Conservation (phyloP, 2,113 vertebrate species). For the Zosterops hypoxanthus region DNA sequence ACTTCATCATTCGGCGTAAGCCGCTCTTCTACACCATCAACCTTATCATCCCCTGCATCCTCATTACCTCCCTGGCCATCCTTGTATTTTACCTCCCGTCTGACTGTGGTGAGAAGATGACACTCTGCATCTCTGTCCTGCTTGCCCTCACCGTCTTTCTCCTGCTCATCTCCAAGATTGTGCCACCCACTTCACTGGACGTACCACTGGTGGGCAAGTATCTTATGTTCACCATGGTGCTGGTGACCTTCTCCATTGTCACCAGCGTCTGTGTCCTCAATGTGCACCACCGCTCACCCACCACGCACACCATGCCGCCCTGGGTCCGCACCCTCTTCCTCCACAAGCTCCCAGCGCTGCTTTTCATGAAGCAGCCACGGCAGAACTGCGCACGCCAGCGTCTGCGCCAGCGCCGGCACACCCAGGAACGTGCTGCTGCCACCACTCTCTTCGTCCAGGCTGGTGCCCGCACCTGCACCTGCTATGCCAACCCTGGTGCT, state of each 20-base stretch:
- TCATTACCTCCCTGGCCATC: conserved; percentile 94
- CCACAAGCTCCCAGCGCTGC: conserved; percentile 87
- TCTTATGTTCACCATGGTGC: conserved; percentile 98
- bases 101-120: conserved; percentile 97
- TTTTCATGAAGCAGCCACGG: conserved; percentile 93
- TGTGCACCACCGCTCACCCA: conserved; percentile 93
- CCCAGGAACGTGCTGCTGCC: conserved; percentile 44
- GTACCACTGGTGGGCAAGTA: conserved; percentile 95
- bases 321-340: conserved; percentile 94
- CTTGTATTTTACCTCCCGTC: conserved; percentile 95
- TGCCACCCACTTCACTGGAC: conserved; percentile 92
- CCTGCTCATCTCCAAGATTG: conserved; percentile 95
- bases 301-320: conserved; percentile 95
- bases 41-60: conserved; percentile 93
- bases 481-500: conserved; percentile 84
- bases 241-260: conserved; percentile 96
- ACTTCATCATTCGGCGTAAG: conserved; percentile 95
- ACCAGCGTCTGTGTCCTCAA: conserved; percentile 96
- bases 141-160: conserved; percentile 95
- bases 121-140: conserved; percentile 92
- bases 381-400: conserved; percentile 90
- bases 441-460: conserved; percentile 53
- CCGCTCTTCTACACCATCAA: conserved; percentile 97
- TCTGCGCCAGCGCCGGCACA: conserved; percentile 81
- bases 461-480: conserved; percentile 78